A percentile compares a stretch with the other conserved stretches of the same genome.
These are phyloP conservation scores for Coelopa pilipes DNA, from an alignment of 2,888 invertebrate genomes.

Conservation along the genomic window DNA sequence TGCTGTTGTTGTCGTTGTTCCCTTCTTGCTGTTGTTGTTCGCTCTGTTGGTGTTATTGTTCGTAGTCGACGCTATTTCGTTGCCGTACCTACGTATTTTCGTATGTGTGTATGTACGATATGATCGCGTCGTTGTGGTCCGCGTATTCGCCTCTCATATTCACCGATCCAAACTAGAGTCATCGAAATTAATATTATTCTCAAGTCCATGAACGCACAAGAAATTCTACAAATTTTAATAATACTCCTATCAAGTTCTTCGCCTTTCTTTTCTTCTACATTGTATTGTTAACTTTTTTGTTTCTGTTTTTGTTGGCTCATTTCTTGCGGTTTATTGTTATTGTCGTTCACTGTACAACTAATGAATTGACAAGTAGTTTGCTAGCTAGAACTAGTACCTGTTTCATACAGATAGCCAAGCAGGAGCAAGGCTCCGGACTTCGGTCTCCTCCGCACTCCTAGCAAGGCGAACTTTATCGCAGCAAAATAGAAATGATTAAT, in stretches of 20 bases:
- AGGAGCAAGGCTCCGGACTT: too few relatives aligned
- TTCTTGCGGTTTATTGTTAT: too few relatives aligned
- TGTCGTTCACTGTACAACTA: too few relatives aligned
- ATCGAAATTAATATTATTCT: slow-evolving; percentile 42
- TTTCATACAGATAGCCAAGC: too few relatives aligned
- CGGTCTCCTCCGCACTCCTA: too few relatives aligned
- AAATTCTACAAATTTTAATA: slow-evolving; percentile 15
- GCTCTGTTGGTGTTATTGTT: background rate
- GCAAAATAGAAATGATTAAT: too few relatives aligned
- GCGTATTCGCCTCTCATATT: background rate
- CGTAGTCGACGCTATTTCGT: background rate
- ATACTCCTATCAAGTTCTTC: slow-evolving; percentile 20
- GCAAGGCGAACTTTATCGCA: too few relatives aligned
- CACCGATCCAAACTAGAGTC: slow-evolving; percentile 3
- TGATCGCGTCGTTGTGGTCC: background rate
- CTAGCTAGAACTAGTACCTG: too few relatives aligned
- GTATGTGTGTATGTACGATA: background rate
- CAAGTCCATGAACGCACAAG: slow-evolving; percentile 34
- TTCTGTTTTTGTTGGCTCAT: background rate
- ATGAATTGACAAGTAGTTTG: too few relatives aligned
- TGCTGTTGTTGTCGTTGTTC: slow-evolving; percentile 3
- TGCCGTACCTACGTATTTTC: slow-evolving; percentile 7
- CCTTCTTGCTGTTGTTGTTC: background rate
- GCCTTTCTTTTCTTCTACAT: slow-evolving; percentile 19
- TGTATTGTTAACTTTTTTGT: slow-evolving; percentile 15